phyloP scores from a whole-genome alignment of 2,888 invertebrate genomes.

The Drosophila rubida region DNA sequence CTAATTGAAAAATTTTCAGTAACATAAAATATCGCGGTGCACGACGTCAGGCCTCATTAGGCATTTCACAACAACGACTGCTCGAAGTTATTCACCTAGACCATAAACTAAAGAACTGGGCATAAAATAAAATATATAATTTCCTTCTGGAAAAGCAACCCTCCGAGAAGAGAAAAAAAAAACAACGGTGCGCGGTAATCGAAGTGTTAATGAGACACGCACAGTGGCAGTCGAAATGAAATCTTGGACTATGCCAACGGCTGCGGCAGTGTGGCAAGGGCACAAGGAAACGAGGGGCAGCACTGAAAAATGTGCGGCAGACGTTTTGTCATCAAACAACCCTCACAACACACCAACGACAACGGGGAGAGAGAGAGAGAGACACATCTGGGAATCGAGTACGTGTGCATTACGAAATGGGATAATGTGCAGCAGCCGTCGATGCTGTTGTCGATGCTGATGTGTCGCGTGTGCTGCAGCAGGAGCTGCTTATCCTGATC shows the following conservation, averaged over 20 bases:
- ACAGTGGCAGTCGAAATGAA: conserved; percentile 31
- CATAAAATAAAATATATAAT: conserved; percentile 24
- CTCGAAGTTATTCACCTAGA: conserved; percentile 47
- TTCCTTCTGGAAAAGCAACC: conserved; percentile 50
- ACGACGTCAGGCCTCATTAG: conserved; percentile 66
- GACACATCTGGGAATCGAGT: conserved; percentile 59
- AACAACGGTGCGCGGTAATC: conserved; percentile 42
- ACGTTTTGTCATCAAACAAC: conserved; percentile 67
- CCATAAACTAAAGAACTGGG: conserved; percentile 29
- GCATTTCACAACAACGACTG: conserved; percentile 64
- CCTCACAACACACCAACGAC: conserved; percentile 24
- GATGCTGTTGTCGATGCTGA: conserved; percentile 6
- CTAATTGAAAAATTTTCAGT: conserved; percentile 68
- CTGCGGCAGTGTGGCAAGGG: conserved; percentile 2
- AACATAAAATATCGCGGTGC: conserved; percentile 41
- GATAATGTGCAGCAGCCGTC: conserved; percentile 67
- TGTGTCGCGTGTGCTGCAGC: conserved; percentile 57
- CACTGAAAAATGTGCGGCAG: conserved; percentile 71
- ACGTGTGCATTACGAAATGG: conserved; percentile 74
- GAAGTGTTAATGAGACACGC: conserved; percentile 77
- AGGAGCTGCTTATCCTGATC: conserved; percentile 57
- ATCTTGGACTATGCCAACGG: conserved; percentile 49
- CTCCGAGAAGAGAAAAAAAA: conserved; percentile 27
- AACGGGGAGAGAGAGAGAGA: conserved; percentile 1
- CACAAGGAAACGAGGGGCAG: conserved; percentile 2